Percentiles rank a stretch among this genome's conserved stretches.
Evolutionary conservation across 1,140 invertebrate species (phyloP).

Genomic region (Nautilus pompilius): DNA sequence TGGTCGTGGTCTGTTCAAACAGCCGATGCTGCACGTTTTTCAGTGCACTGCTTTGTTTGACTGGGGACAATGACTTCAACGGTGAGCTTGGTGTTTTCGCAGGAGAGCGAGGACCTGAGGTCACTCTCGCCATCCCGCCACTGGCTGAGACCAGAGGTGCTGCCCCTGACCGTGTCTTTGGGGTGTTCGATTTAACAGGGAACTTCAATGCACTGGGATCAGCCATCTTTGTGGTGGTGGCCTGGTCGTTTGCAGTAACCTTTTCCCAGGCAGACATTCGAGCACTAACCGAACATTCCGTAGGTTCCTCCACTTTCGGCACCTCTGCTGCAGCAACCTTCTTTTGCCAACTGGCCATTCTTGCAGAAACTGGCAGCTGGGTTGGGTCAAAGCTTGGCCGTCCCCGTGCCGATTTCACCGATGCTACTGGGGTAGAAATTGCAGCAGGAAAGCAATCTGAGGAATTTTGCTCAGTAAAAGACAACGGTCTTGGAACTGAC

Average conservation of each 20-base stretch:
- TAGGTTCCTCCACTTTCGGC: slow-evolving; percentile 37
- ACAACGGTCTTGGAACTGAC: too few species aligned
- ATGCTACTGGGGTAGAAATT: too few species aligned
- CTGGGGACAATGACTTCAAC: slow-evolving; percentile 14
- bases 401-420: too few species aligned
- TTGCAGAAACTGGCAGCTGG: slow-evolving; percentile 36
- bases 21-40: slow-evolving; percentile 44
- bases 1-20: slow-evolving; percentile 29
- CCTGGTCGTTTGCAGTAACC: not conserved
- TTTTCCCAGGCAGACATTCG: slow-evolving; percentile 48
- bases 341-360: slow-evolving; percentile 48
- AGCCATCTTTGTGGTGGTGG: not conserved
- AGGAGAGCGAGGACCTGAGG: too few species aligned
- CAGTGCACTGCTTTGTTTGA: slow-evolving; percentile 36
- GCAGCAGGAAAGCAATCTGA: too few species aligned
- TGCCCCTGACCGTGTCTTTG: too few species aligned
- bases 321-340: slow-evolving; percentile 19
- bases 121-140: too few species aligned
- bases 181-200: too few species aligned
- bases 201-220: too few species aligned
- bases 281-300: slow-evolving; percentile 39
- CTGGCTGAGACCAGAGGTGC: too few species aligned
- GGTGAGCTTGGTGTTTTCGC: too few species aligned
- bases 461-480: too few species aligned
- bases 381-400: slow-evolving; percentile 21